Evolutionary conservation across 2,888 invertebrate species (phyloP).

Genomic region (Acrobasis suavella): DNA sequence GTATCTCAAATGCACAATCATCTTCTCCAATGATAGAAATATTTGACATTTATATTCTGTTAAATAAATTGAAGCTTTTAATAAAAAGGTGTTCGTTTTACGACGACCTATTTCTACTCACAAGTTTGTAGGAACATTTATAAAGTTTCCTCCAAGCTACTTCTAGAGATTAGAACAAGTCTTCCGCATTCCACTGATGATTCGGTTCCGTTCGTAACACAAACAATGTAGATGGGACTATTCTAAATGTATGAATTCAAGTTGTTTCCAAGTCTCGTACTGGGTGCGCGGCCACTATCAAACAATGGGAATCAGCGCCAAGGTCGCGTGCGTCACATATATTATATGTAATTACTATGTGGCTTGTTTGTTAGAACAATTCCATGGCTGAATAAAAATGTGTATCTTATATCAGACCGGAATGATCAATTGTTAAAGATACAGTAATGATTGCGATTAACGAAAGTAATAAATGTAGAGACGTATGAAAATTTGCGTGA

Average conservation of each 20-base stretch:
- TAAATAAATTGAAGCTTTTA: too few species aligned
- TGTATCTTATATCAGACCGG: not conserved
- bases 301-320: conserved; percentile 74
- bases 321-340: conserved; percentile 68
- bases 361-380: conserved; percentile 33
- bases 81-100: not conserved
- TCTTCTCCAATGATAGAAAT: not conserved
- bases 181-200: not conserved
- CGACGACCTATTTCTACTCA: not conserved
- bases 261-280: conserved; percentile 43
- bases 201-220: not conserved
- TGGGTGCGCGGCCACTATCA: conserved; percentile 48
- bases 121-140: not conserved
- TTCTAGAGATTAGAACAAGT: not conserved
- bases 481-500: too few species aligned
- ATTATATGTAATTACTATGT: conserved; percentile 71
- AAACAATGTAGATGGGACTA: conserved; percentile 32
- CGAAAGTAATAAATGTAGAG: too few species aligned
- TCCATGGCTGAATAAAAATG: conserved; percentile 19
- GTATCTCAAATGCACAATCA: conserved; percentile 23
- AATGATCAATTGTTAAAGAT: not conserved
- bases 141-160: too few species aligned
- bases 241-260: conserved; percentile 53
- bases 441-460: too few species aligned
- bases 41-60: not conserved